phyloP scores from a whole-genome alignment of 2,113 vertebrate species.

The Egretta garzetta region DNA sequence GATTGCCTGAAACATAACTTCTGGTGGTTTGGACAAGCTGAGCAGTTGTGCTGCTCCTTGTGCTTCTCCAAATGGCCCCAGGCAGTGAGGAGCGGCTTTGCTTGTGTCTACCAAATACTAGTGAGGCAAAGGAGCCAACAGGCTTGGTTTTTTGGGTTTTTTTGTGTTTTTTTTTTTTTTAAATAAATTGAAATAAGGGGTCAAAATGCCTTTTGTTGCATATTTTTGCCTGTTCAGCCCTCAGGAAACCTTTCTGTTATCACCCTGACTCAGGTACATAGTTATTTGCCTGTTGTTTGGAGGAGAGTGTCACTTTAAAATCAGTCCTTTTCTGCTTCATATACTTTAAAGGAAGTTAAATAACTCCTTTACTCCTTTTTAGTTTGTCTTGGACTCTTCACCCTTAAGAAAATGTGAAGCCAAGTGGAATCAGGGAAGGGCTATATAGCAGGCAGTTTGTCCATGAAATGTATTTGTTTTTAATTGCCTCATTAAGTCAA shows the following conservation, averaged over 20 bases:
- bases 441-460: background rate
- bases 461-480: constrained; percentile 33
- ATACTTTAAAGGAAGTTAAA: constrained; percentile 10
- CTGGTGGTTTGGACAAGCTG: background rate
- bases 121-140: background rate
- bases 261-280: background rate
- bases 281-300: background rate
- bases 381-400: constrained; percentile 2
- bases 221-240: background rate
- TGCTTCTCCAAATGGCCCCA: background rate
- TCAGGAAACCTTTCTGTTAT: background rate
- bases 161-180: background rate
- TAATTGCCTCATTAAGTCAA: constrained; percentile 58
- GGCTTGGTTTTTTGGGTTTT: too few species aligned
- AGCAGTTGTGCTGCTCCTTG: background rate
- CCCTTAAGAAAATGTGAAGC: constrained; percentile 32
- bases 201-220: background rate
- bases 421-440: constrained; percentile 1
- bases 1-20: background rate
- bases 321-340: background rate
- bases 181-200: background rate
- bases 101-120: background rate
- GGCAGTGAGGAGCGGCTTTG: background rate
- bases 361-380: background rate
- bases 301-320: background rate